Evolutionary conservation across 2,888 invertebrate genomes (phyloP), one percentile per base, ranked within the genome.

Genomic region (Leucophenga maculata): DNA sequence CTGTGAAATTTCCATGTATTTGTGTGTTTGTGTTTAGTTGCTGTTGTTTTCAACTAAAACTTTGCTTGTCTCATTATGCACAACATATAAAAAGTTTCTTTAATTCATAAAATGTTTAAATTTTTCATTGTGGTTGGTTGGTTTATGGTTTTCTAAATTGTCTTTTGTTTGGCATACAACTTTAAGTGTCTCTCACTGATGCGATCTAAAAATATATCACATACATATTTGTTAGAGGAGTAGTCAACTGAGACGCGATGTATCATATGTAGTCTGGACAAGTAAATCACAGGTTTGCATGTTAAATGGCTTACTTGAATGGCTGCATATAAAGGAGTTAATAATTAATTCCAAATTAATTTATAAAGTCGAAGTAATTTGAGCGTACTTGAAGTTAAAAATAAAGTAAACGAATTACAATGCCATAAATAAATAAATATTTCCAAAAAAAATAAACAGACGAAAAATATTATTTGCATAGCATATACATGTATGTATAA

Each of bases 41-140:
- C 31, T 39, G 60, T 32, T 64, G 62, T n/a, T 20, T 20, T 64
- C 48, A n/a, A 18, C 9, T 18, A 60, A 57, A 64, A 64, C 62
- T 64, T 64, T 20, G 20, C 62, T 64, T 64, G 48, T 64, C 46
- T 64, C 62, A 64, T 64, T 64, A 64, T 64, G 62, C 62, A 48
- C 20, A 64, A 64, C 62, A 64, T 64, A 39, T 64, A 26, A 64
- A 64, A 64, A 64, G 22, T 64, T 64, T n/a, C 22, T 20, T 13
- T 13, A 18, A 20, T 16, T 4, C 18, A n/a, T 26, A 46, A 64
- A 22, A 32, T 46, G 46, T 64, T 46, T 64, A 22, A 22, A 8
- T 39, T 46, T 60, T 32, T 39, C 9, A 32, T 39, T 31, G 16
- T 26, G 57, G 18, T 26, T 57, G n/a, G n/a, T n/a, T 57, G 26